Evolutionary conservation across 2,888 invertebrate genomes (phyloP), one percentile per base, ranked within the genome.

Genomic region (Cephus pulcher): DNA sequence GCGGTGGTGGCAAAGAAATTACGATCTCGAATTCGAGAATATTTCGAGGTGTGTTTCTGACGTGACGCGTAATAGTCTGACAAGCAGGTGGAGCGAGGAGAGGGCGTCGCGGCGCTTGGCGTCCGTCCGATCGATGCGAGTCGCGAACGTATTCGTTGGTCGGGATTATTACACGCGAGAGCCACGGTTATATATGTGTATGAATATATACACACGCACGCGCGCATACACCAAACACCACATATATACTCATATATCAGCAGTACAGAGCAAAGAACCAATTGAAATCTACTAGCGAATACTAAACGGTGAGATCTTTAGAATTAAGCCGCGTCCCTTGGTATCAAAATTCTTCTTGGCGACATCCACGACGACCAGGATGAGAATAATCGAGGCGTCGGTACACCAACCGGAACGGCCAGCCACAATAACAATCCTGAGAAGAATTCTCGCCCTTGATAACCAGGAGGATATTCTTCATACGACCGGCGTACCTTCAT

Each of bases 71-170:
- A 79, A 77, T 77, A 79, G 37, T 74, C 76, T 33, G 75, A 71
- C 75, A 74, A 75, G 69, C 75, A 80, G 80, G 80, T 80, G 75
- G 82, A 79, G 80, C 79, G 82, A 78, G 81, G 82, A 83, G 87
- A 75, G 79, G 84, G 86, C 88, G 88, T 86, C 86, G 87, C 85
- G 85, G 86, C 85, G 87, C 87, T 78, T 82, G 81, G 80, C 86
- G 85, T 85, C 83, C 80, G 76, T 77, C 85, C 86, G 87, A 88
- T 88, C 88, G 86, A 89, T 89, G 86, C 80, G 71, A 71, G 32
- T 71, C 71, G 71, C 71, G 71, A 71, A 71, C 33, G 71, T 71
- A 34, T 71, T 71, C 33, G 71, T 32, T 34, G 71, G 71, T 71
- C 71, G 71, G 71, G 71, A 71, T 71, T 32, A 71, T 71, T 71